Evolutionary conservation across 2,113 vertebrate genomes (phyloP).

Genomic region (Oreochromis spilurus): DNA sequence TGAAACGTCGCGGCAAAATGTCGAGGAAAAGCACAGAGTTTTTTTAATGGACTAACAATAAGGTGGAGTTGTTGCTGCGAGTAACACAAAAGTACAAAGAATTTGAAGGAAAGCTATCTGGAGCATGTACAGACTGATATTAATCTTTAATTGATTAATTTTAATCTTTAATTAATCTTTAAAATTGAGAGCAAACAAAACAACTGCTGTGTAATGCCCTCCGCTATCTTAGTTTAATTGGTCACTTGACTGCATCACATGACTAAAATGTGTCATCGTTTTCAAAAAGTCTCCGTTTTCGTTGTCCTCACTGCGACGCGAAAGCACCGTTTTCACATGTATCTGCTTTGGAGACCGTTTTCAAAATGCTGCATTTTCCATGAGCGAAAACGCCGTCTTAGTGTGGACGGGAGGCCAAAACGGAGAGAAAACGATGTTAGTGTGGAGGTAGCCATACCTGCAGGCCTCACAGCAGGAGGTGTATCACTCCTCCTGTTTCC

Average conservation of each 20-base stretch:
- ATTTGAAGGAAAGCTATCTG: not conserved
- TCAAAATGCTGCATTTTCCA: not conserved
- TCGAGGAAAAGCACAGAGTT: not conserved
- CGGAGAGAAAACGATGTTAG: not conserved
- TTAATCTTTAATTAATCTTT: not conserved
- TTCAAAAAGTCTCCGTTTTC: too few species aligned
- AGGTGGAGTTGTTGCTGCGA: not conserved
- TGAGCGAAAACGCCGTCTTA: not conserved
- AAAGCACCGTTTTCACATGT: too few species aligned
- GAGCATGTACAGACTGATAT: not conserved
- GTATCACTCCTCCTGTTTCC: not conserved
- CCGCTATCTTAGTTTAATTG: not conserved
- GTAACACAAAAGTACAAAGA: not conserved
- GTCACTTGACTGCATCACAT: not conserved
- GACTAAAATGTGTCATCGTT: not conserved
- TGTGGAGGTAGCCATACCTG: not conserved
- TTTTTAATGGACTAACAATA: not conserved
- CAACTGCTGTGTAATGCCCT: not conserved
- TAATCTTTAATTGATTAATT: not conserved
- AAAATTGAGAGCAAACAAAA: not conserved
- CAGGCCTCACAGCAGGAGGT: not conserved
- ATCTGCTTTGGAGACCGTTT: not conserved
- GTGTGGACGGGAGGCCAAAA: not conserved
- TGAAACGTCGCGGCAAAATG: not conserved
- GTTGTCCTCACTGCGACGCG: too few species aligned